Percentiles rank a stretch among this genome's conserved stretches.
phyloP scores from a whole-genome alignment of 2,797 vertebrate species.

The Clarias fuscus region DNA sequence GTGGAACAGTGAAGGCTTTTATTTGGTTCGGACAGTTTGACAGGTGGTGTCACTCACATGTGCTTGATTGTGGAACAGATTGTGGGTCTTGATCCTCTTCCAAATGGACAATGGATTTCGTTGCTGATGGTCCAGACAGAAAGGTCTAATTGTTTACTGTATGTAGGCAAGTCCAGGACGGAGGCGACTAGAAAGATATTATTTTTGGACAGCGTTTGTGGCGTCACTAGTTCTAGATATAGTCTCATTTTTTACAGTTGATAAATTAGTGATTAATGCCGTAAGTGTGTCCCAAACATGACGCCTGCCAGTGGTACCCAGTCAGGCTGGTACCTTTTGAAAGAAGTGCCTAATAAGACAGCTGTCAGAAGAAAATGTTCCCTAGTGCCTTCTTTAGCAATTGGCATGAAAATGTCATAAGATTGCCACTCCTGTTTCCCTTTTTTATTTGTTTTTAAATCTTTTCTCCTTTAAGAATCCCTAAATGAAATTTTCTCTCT shows the following conservation, averaged over 20 bases:
- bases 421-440: background rate
- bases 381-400: background rate
- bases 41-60: background rate
- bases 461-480: background rate
- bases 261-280: background rate
- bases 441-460: background rate
- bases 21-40: background rate
- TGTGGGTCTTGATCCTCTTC: background rate
- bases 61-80: background rate
- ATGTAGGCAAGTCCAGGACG: background rate
- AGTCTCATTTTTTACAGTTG: background rate
- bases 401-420: background rate
- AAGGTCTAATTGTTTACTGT: background rate
- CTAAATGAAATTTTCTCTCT: background rate
- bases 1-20: background rate
- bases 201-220: background rate
- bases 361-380: constrained; percentile 3
- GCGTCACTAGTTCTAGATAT: background rate
- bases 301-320: background rate
- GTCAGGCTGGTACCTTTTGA: background rate
- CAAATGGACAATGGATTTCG: background rate
- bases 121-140: background rate
- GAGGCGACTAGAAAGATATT: background rate
- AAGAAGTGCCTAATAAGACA: background rate
- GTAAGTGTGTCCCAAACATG: background rate